Base-by-base conservation (phyloP, 2,888 invertebrate genomes). In the Sympetrum striolatum region DNA sequence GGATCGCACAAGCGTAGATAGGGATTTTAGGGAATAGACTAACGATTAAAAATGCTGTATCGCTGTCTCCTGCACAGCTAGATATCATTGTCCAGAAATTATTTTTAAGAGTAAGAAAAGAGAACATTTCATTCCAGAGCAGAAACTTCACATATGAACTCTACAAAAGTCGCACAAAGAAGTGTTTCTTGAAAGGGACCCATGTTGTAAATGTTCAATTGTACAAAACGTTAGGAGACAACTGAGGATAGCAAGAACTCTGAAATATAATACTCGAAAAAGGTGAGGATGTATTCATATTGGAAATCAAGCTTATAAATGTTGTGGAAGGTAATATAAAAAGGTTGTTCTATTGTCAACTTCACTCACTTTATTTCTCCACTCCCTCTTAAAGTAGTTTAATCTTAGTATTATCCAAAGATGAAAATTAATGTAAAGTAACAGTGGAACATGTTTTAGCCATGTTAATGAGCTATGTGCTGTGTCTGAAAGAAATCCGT, bases 61-160 rank as follows among this genome's bases (percentile, higher is more conserved):
- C 53, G 86, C 86, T 86, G 86, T 86, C 86, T 86, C 86, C 64
- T 60, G 60, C 60, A 86, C 86, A 86, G 86, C 86, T 86, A 86
- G 86, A 86, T 86, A 86, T 48, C 12, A 48, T 35, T 86, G 86
- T 86, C 86, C 86, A 86, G 60, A 86, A 60, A n/a, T 86, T 86
- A 86, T 86, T 86, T 86, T 86, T 86, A 86, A 58, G 86, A 86
- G 60, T 86, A 58, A 60, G 53, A 18, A 3, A 18, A 18, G 53
- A 53, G 31, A 86, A 86, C 35, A 58, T 86, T 80, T 86, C 39
- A 60, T 37, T 60, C 60, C 86, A 31, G n/a, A 60, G 86, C 86
- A 86, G 58, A 60, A 60, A 86, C 86, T 86, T 60, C 86, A 86
- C 86, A 64, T 64, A 86, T 64, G 86, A 86, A 86, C 58, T 86